Evolutionary conservation across 1,140 invertebrate genomes (phyloP).

Genomic region (Drosophila watanabei): DNA sequence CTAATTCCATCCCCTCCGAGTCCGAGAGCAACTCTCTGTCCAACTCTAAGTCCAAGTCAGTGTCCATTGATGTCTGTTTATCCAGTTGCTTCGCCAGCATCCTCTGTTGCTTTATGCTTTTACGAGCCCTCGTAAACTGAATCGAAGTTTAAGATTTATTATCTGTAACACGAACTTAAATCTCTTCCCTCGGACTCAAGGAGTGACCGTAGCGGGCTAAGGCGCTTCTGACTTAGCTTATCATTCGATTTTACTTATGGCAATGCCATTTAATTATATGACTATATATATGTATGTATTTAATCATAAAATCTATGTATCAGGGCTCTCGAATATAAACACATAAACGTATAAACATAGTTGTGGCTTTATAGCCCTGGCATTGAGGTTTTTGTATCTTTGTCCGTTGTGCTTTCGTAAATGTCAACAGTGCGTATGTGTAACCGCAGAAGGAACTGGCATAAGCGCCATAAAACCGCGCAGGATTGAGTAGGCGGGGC

Average conservation of each 20-base stretch:
- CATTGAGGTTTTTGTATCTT: constrained; percentile 57
- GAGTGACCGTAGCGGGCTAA: neutral
- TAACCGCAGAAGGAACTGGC: constrained; percentile 34
- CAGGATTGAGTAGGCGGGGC: neutral
- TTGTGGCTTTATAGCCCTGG: constrained; percentile 57
- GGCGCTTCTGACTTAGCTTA: constrained; percentile 50
- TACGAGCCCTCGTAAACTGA: constrained; percentile 74
- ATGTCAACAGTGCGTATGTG: constrained; percentile 70
- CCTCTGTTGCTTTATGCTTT: constrained; percentile 58
- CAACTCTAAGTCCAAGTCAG: constrained; percentile 17
- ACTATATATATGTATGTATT: constrained; percentile 13
- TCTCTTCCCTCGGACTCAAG: constrained; percentile 38
- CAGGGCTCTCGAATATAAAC: constrained; percentile 22
- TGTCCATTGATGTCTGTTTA: constrained; percentile 26
- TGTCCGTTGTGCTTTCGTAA: constrained; percentile 21
- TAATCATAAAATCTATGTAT: constrained; percentile 50
- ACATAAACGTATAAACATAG: constrained; percentile 24
- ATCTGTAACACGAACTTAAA: constrained; percentile 71
- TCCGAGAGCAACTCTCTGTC: constrained; percentile 10
- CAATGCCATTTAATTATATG: constrained; percentile 72
- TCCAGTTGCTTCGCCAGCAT: constrained; percentile 37
- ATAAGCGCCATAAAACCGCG: constrained; percentile 32
- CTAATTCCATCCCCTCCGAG: constrained; percentile 15
- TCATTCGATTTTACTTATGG: constrained; percentile 61
- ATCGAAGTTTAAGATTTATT: constrained; percentile 82